phyloP scores from a whole-genome alignment of 2,888 invertebrate genomes.

The Lydus trimaculatus region DNA sequence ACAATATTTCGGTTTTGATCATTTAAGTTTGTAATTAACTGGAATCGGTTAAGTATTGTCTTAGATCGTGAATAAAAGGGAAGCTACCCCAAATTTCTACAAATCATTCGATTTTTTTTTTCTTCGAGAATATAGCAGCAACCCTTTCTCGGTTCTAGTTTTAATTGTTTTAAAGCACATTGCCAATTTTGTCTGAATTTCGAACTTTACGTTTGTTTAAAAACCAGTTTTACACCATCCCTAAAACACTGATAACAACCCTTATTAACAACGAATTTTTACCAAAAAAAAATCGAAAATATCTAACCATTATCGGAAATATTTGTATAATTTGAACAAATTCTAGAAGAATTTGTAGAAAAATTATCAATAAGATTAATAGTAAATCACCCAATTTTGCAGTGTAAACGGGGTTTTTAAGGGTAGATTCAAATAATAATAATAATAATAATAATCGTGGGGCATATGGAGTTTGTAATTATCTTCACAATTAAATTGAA shows the following conservation, averaged over 20 bases:
- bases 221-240: background rate
- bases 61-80: slow-evolving; percentile 28
- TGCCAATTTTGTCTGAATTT: slow-evolving; percentile 55
- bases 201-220: slow-evolving; percentile 34
- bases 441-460: slow-evolving; percentile 29
- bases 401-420: background rate
- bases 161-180: slow-evolving; percentile 59
- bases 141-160: slow-evolving; percentile 52
- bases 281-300: too few relatives aligned
- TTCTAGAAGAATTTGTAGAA: background rate
- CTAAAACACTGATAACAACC: too few relatives aligned
- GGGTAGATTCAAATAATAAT: background rate
- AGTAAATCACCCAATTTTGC: background rate
- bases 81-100: slow-evolving; percentile 54
- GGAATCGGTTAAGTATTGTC: background rate
- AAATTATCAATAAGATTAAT: background rate
- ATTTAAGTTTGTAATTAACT: slow-evolving; percentile 1
- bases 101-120: slow-evolving; percentile 56
- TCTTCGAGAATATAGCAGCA: too few relatives aligned
- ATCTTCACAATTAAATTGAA: slow-evolving; percentile 25
- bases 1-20: background rate
- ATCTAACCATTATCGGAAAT: too few relatives aligned
- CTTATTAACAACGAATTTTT: too few relatives aligned
- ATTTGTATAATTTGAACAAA: too few relatives aligned
- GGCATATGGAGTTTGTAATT: slow-evolving; percentile 33